Conservation (phyloP, 1,140 invertebrate species). For the Homalodisca vitripennis region DNA sequence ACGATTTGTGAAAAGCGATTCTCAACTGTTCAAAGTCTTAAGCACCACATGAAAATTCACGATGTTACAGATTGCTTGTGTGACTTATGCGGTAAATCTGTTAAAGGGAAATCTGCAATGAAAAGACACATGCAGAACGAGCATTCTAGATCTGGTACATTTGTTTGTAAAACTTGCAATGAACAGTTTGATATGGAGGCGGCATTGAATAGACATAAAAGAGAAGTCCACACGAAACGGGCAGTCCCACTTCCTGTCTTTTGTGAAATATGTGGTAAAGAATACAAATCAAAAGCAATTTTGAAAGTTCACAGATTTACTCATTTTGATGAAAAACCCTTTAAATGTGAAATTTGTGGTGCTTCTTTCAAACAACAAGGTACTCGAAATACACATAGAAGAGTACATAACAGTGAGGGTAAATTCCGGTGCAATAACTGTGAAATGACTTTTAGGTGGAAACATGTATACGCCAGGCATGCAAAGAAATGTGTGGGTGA, state of each 20-base stretch:
- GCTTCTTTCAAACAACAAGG: background rate
- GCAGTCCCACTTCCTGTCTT: background rate
- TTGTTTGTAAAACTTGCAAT: background rate
- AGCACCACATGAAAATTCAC: background rate
- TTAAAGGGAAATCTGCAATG: background rate
- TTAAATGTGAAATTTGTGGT: too few relatives aligned
- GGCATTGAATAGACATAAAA: background rate
- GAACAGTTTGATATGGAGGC: background rate
- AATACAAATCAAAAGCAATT: background rate
- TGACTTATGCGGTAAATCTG: background rate
- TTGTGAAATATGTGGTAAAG: slow-evolving; percentile 9
- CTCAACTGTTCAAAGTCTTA: background rate
- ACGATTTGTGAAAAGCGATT: background rate
- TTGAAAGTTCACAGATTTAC: background rate
- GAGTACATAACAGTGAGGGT: background rate
- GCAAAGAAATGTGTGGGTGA: background rate
- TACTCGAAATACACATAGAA: background rate
- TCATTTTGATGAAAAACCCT: slow-evolving; percentile 9
- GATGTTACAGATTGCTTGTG: background rate
- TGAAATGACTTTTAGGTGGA: slow-evolving; percentile 1
- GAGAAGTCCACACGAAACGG: background rate
- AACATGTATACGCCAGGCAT: background rate
- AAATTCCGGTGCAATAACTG: background rate
- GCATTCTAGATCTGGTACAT: background rate
- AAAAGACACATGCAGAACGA: background rate